Evolutionary conservation across 2,113 vertebrate genomes (phyloP).

Genomic region (Malaclemys terrapin): DNA sequence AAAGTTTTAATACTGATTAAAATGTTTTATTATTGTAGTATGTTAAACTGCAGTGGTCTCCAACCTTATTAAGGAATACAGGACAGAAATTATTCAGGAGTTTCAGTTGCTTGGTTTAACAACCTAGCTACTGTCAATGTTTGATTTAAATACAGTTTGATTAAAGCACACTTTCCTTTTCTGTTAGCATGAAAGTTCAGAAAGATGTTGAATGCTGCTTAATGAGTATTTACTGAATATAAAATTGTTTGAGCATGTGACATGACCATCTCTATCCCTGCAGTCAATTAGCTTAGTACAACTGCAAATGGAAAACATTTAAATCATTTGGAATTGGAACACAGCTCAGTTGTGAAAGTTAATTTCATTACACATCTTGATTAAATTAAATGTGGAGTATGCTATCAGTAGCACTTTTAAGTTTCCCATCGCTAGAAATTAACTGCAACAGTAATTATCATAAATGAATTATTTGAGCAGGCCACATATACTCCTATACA

Average conservation of each 20-base stretch:
- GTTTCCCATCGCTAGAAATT: conserved; percentile 66
- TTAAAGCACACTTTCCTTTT: conserved; percentile 45
- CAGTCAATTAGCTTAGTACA: conserved; percentile 43
- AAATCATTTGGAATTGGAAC: conserved; percentile 60
- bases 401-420: conserved; percentile 60
- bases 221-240: conserved; percentile 54
- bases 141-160: conserved; percentile 63
- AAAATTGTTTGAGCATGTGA: conserved; percentile 52
- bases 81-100: conserved; percentile 58
- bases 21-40: conserved; percentile 73
- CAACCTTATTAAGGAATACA: conserved; percentile 71
- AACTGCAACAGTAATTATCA: conserved; percentile 71
- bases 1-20: conserved; percentile 73
- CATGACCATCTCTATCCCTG: conserved; percentile 27
- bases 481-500: conserved; percentile 40
- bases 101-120: conserved; percentile 65
- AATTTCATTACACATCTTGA: conserved; percentile 75
- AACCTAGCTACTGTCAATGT: conserved; percentile 37
- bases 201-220: conserved; percentile 29
- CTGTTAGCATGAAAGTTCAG: conserved; percentile 17
- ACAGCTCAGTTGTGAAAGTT: conserved; percentile 56
- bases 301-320: conserved; percentile 52
- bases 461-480: conserved; percentile 58
- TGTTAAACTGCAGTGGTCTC: conserved; percentile 73
- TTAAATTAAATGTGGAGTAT: conserved; percentile 72